Base-by-base conservation (phyloP, 2,888 invertebrate species). In the Neocrepidodera transversa region DNA sequence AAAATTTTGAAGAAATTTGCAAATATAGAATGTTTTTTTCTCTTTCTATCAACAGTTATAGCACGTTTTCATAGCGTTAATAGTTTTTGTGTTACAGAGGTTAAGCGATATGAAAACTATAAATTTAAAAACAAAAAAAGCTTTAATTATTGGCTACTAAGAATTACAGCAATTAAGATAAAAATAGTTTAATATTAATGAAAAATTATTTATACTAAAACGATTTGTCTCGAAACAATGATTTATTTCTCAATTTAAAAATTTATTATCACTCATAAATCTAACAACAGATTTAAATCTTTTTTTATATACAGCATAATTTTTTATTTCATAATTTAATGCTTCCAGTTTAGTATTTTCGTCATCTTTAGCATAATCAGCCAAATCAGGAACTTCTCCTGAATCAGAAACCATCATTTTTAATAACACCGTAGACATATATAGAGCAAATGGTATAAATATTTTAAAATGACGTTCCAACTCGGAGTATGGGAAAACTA, bases 401-500 rank as follows among this genome's bases (percentile, higher is more conserved):
- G 42, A 18, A 17, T 62, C 60, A 5, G 18, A 35, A 2, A 48
- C 5, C 62, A 60, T 55, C 0, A 60, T 3, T 20, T 60, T 60
- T 1, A 60, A 17, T 11, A 60, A 14, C 45, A 55, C 48, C 1
- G 54, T 11, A 14, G 54, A 23, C 48, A 58, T 47, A n/a, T 42
- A 49, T 1, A 65, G 11, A 10, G 58, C 60, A 23, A 53, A 52
- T n/a, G 42, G 13, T 0, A 57, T 18, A 17, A 36, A 43, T 18
- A 28, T 54, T 5, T 43, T 57, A 49, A 56, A 57, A 16, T 62
- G 57, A 16, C 40, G 10, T 17, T 59, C 53, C 0, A 62, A 38
- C n/a, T 18, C 14, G 1, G 50, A 51, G 18, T 35, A 63, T 0
- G 77, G 71, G 58, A 73, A 75, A n/a, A 74, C 35, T 7, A 51